Evolutionary conservation across 1,140 invertebrate genomes (phyloP).

Genomic region (Drosophila insularis): DNA sequence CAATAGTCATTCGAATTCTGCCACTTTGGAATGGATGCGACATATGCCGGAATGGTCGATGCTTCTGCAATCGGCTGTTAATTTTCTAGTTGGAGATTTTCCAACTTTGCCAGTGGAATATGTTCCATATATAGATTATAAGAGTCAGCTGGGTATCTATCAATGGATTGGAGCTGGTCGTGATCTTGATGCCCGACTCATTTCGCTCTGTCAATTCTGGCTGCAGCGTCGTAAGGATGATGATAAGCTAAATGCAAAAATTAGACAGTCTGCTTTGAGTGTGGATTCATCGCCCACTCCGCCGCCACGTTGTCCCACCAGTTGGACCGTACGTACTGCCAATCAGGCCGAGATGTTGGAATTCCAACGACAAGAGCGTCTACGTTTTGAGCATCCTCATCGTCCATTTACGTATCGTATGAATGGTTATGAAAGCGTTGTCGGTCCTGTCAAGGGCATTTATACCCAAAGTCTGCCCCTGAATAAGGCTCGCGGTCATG

Average conservation of each 20-base stretch:
- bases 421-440: constrained; percentile 93
- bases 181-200: constrained; percentile 92
- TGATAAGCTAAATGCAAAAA: background rate
- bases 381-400: constrained; percentile 92
- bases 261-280: background rate
- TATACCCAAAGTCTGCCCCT: constrained; percentile 85
- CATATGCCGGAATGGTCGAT: constrained; percentile 88
- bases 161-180: constrained; percentile 98
- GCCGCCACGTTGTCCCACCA: constrained; percentile 87
- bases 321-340: constrained; percentile 91
- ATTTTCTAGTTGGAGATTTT: constrained; percentile 94
- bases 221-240: constrained; percentile 84
- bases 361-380: constrained; percentile 88
- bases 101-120: constrained; percentile 93
- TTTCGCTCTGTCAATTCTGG: constrained; percentile 90
- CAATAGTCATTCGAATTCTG: constrained; percentile 82
- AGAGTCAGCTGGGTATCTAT: constrained; percentile 88
- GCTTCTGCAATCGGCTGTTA: constrained; percentile 90
- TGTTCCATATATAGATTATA: constrained; percentile 96
- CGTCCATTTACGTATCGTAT: constrained; percentile 92
- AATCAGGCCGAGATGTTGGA: constrained; percentile 89
- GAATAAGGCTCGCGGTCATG: constrained; percentile 89
- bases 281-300: constrained; percentile 82
- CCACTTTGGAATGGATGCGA: constrained; percentile 88
- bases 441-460: constrained; percentile 94